Evolutionary conservation across 2,888 invertebrate species (phyloP).

Genomic region (Azorinus chamasolen): DNA sequence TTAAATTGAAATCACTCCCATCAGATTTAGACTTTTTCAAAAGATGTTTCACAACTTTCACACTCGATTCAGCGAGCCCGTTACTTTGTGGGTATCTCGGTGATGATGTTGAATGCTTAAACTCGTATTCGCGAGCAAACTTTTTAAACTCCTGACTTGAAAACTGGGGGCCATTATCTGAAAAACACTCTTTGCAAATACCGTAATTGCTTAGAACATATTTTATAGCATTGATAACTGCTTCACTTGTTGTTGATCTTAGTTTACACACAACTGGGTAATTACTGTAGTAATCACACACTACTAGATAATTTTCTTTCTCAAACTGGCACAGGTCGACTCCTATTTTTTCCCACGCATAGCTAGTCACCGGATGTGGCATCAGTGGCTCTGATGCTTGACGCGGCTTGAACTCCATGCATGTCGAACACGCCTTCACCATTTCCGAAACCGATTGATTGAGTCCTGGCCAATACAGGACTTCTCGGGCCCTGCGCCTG

Average conservation of each 20-base stretch:
- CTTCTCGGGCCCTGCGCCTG: too few relatives aligned
- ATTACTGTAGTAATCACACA: slow-evolving; percentile 48
- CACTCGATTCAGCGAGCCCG: too few relatives aligned
- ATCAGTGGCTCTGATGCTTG: slow-evolving; percentile 41
- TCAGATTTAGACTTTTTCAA: too few relatives aligned
- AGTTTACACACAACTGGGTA: too few relatives aligned
- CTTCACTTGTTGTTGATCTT: slow-evolving; percentile 38
- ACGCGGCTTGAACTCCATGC: slow-evolving; percentile 16
- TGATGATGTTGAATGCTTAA: too few relatives aligned
- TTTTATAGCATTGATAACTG: slow-evolving; percentile 22
- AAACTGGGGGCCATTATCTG: slow-evolving; percentile 51
- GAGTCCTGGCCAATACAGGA: slow-evolving; percentile 40
- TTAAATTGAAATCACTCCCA: too few relatives aligned
- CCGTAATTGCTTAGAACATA: slow-evolving; percentile 25
- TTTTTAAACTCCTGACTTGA: slow-evolving; percentile 19
- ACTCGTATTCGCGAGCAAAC: slow-evolving; percentile 21
- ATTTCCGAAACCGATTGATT: slow-evolving; percentile 18
- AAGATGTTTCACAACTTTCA: too few relatives aligned
- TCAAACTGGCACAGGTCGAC: slow-evolving; percentile 50
- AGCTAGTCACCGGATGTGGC: slow-evolving; percentile 40
- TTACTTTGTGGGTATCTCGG: too few relatives aligned
- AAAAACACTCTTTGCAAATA: slow-evolving; percentile 15
- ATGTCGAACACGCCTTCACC: slow-evolving; percentile 31
- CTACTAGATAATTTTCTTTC: slow-evolving; percentile 40
- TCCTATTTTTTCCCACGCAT: too few relatives aligned